Conservation (phyloP, 2,113 vertebrate species). For the Pachyramphus minor region DNA sequence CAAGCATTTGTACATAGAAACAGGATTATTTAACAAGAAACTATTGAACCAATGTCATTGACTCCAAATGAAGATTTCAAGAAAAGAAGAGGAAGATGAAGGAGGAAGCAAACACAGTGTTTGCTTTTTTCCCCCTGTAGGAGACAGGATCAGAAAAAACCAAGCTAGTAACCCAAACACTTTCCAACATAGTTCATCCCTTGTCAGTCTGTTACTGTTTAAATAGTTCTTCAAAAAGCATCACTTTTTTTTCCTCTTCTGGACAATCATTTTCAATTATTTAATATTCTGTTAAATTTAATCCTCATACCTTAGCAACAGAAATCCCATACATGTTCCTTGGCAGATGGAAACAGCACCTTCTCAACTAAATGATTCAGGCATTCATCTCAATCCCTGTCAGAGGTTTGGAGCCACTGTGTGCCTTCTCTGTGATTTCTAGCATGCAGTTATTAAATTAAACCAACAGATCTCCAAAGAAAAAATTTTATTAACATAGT, state of each 20-base stretch:
- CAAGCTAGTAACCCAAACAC: not conserved
- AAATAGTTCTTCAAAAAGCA: not conserved
- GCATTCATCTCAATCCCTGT: not conserved
- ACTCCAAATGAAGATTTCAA: not conserved
- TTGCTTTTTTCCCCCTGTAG: not conserved
- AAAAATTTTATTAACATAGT: not conserved
- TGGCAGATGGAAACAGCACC: not conserved
- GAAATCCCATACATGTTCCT: not conserved
- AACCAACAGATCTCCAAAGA: not conserved
- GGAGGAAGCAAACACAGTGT: not conserved
- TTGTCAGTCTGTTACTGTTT: not conserved
- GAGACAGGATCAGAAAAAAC: not conserved
- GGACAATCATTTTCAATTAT: not conserved
- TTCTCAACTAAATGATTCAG: not conserved
- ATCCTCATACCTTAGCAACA: not conserved
- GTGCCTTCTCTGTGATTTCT: not conserved
- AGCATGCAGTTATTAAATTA: not conserved
- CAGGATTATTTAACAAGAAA: not conserved
- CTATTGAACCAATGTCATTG: not conserved
- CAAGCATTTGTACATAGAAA: not conserved
- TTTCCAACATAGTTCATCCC: not conserved
- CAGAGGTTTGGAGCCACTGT: not conserved
- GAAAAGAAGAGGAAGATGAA: not conserved
- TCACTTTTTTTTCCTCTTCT: not conserved
- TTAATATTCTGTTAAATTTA: not conserved